A percentile compares a stretch with the other conserved stretches of the same genome.
Conservation (phyloP, 2,113 vertebrate genomes). For the Brienomyrus brachyistius region DNA sequence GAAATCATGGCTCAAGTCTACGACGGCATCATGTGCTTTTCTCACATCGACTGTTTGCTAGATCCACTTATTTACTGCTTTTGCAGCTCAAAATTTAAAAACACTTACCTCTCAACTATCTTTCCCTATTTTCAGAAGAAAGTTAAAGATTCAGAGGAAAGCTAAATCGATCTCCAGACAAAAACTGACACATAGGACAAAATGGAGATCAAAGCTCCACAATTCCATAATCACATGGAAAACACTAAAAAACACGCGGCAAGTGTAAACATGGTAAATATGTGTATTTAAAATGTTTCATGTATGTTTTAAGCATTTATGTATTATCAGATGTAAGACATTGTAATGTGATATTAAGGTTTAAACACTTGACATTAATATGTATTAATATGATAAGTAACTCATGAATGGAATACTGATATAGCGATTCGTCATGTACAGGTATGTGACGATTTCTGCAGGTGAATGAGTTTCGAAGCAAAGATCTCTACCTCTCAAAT, state of each 20-base stretch:
- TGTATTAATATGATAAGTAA: neutral
- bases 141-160: neutral
- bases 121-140: constrained; percentile 44
- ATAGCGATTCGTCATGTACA: neutral
- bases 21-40: constrained; percentile 61
- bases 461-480: neutral
- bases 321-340: neutral
- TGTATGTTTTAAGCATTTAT: neutral
- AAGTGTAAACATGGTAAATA: neutral
- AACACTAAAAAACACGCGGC: neutral
- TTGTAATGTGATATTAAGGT: neutral
- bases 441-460: neutral
- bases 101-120: constrained; percentile 49
- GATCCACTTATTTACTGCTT: constrained; percentile 69
- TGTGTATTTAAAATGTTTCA: neutral
- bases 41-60: constrained; percentile 66
- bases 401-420: neutral
- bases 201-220: neutral
- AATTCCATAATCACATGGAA: neutral
- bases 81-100: constrained; percentile 65
- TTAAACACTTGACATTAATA: neutral
- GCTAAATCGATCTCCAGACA: constrained; percentile 12
- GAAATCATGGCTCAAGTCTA: constrained; percentile 42
- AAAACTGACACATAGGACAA: neutral
- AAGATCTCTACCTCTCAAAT: neutral